Evolutionary conservation across 2,888 invertebrate genomes (phyloP).

Genomic region (Copidosoma aretas): DNA sequence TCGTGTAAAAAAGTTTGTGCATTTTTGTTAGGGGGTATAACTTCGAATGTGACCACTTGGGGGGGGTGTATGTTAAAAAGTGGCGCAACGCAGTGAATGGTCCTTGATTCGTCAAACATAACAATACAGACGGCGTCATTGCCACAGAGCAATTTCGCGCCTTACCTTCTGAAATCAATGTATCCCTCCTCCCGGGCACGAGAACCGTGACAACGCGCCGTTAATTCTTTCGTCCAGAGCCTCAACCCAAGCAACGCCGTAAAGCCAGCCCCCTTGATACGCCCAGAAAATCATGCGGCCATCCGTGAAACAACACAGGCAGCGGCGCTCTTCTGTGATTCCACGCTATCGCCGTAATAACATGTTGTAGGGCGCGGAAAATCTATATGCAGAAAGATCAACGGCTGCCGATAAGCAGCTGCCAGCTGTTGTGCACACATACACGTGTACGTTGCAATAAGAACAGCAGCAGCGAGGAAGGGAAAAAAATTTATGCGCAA

Average conservation of each 20-base stretch:
- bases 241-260: not conserved
- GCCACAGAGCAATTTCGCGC: no score
- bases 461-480: not conserved
- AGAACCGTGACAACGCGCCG: not conserved
- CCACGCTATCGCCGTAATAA: not conserved
- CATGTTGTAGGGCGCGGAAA: not conserved
- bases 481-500: conserved; percentile 3
- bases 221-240: not conserved
- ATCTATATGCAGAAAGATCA: conserved; percentile 18
- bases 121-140: no score
- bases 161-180: no score
- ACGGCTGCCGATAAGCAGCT: conserved; percentile 2
- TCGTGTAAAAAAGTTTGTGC: no score
- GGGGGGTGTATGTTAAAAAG: no score
- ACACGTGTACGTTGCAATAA: not conserved
- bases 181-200: no score
- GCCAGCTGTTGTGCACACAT: not conserved
- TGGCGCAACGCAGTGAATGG: no score
- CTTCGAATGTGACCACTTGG: no score
- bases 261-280: not conserved
- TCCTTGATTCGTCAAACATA: no score
- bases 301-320: not conserved
- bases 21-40: no score
- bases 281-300: not conserved
- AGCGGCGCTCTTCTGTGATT: not conserved